Percentiles rank a stretch among this genome's conserved stretches.
Evolutionary conservation across 2,888 invertebrate genomes (phyloP).

Genomic region (Limulus polyphemus): DNA sequence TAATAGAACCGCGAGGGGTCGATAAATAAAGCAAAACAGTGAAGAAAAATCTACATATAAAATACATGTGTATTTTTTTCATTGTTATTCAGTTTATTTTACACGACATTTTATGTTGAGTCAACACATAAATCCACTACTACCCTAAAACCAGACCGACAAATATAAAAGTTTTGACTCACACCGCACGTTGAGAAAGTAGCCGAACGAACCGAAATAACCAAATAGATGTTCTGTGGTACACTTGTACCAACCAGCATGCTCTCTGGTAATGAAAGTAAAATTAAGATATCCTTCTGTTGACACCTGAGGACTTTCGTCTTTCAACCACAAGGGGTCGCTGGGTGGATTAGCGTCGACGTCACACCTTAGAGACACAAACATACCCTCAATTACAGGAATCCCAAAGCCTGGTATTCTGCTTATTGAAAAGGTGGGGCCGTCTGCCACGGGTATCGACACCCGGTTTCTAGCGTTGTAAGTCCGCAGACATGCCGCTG

Average conservation of each 20-base stretch:
- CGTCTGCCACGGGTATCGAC: slow-evolving; percentile 61
- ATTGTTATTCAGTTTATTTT: too few species aligned
- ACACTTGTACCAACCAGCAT: slow-evolving; percentile 89
- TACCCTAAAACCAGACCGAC: too few species aligned
- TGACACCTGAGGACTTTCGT: slow-evolving; percentile 16
- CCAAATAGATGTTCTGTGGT: slow-evolving; percentile 62
- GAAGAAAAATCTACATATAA: too few species aligned
- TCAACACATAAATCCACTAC: too few species aligned
- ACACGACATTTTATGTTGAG: too few species aligned
- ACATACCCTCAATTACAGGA: slow-evolving; percentile 72
- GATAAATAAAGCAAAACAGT: too few species aligned
- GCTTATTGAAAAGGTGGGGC: slow-evolving; percentile 82
- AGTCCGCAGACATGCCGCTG: too few species aligned
- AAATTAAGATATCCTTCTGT: slow-evolving; percentile 63
- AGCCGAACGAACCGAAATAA: slow-evolving; percentile 77
- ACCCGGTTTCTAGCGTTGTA: too few species aligned
- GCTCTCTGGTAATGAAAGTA: slow-evolving; percentile 59
- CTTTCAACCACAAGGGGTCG: slow-evolving; percentile 65
- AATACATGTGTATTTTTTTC: too few species aligned
- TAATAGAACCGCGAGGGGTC: too few species aligned
- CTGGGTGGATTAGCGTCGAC: slow-evolving; percentile 86
- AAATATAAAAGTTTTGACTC: too few species aligned
- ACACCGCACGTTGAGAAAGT: slow-evolving; percentile 78
- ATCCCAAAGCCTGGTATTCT: slow-evolving; percentile 85
- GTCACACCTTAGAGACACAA: slow-evolving; percentile 78